phyloP scores from a whole-genome alignment of 2,113 vertebrate species.

The Saguinus midas region DNA sequence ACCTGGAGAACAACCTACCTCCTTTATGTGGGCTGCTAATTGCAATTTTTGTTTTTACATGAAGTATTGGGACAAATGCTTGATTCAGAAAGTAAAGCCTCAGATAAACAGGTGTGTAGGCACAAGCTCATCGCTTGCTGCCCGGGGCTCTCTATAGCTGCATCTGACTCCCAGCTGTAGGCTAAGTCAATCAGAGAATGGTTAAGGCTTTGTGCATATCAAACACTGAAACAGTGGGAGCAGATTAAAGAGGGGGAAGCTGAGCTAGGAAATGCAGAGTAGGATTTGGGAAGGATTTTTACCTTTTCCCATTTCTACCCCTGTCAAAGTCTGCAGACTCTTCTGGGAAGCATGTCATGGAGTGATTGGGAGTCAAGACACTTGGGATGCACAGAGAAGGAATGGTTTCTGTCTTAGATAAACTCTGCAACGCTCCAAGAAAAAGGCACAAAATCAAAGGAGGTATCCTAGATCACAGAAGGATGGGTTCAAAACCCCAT shows the following conservation, averaged over 20 bases:
- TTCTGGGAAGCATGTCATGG: neutral
- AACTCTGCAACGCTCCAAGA: neutral
- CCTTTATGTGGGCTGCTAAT: neutral
- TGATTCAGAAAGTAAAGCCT: neutral
- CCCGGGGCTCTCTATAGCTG: neutral
- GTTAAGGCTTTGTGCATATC: neutral
- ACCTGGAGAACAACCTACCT: neutral
- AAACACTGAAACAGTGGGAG: neutral
- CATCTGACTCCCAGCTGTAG: neutral
- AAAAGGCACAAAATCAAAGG: neutral
- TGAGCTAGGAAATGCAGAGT: neutral
- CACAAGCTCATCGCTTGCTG: neutral
- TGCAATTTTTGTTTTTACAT: neutral
- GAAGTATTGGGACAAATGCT: neutral
- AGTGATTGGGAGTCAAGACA: neutral
- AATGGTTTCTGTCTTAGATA: neutral
- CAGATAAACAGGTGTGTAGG: neutral
- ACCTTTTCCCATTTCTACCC: neutral
- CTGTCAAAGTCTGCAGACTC: neutral
- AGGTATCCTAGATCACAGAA: neutral
- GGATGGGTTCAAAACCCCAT: neutral
- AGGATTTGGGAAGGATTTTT: neutral
- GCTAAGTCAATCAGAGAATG: neutral
- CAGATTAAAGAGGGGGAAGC: neutral
- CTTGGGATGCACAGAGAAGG: neutral